Evolutionary conservation across 2,797 vertebrate species (phyloP), one percentile per base, ranked within the genome.

Genomic region (Petrocephalus sullivani): DNA sequence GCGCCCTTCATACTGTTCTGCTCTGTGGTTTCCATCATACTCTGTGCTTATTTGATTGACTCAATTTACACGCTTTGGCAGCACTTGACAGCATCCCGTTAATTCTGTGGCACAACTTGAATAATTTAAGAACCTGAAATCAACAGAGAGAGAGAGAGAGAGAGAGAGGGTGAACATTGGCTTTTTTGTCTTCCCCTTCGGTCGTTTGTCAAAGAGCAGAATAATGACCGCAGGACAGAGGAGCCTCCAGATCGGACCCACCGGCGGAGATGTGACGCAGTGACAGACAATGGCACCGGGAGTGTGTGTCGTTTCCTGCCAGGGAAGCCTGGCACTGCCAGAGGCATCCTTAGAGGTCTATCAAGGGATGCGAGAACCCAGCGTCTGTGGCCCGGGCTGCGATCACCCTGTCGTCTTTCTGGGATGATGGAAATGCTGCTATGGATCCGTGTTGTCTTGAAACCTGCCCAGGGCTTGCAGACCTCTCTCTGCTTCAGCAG

Each of bases 91-190:
- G n/a, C n/a, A 28, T 23, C 81, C 81, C 53, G n/a, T 83, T 83
- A 51, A 83, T 54, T 23, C 81, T 49, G 9, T 12, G 21, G 23
- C 51, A 54, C 81, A 28, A 51, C 46, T 83, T 83, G 81, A 53
- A 51, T 83, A 83, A 83, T 83, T 83, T 83, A 83, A 14, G 81
- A 83, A 28, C 51, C 81, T 54, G 21, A 83, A 83, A 83, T 53
- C 37, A 78, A 28, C 37, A n/a, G 33, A 78, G 71, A 78, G 67
- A 2, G 71, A 51, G 78, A 41, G 33, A 14, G 81, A 12, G 49
- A 54, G 49, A 1, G 41, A 46, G 41, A 2, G 41, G 41, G 41
- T 46, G 41, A 46, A 46, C 41, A 46, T 0, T 14, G 81, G 46
- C 49, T 19, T 83, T 28, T 83, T 53, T 21, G 3, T 83, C 81